Conservation (phyloP, 2,113 vertebrate genomes). For the Empidonax alnorum region DNA sequence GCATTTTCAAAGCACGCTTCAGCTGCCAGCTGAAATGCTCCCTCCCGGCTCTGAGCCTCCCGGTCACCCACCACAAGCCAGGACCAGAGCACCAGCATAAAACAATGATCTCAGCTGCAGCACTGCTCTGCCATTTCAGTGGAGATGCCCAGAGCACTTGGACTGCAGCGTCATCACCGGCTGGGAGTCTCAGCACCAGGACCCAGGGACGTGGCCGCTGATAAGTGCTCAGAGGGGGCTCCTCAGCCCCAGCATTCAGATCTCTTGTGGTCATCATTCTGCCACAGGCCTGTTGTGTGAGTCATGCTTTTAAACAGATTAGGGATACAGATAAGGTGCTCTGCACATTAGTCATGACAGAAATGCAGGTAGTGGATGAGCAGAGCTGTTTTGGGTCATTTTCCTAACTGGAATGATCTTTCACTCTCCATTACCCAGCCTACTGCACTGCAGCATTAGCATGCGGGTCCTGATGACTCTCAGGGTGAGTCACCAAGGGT, state of each 20-base stretch:
- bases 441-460: neutral
- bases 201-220: fast-evolving
- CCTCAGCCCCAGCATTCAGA: neutral
- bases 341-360: neutral
- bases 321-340: slow-evolving; percentile 17
- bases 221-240: neutral
- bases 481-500: slow-evolving; percentile 18
- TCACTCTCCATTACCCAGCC: neutral
- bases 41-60: neutral
- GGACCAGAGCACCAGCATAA: neutral
- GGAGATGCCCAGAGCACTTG: neutral
- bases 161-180: neutral
- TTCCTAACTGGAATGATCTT: slow-evolving; percentile 22
- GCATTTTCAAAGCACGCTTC: neutral
- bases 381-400: slow-evolving; percentile 14
- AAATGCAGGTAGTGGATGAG: slow-evolving; percentile 11
- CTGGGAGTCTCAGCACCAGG: neutral
- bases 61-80: neutral
- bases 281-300: neutral
- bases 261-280: neutral
- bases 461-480: neutral
- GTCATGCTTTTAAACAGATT: slow-evolving; percentile 56
- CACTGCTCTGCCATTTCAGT: neutral
- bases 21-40: neutral
- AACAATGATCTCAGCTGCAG: neutral